These are phyloP conservation scores for Octomys mimax DNA, from an alignment of 2,797 vertebrate species.

Conservation along the genomic window DNA sequence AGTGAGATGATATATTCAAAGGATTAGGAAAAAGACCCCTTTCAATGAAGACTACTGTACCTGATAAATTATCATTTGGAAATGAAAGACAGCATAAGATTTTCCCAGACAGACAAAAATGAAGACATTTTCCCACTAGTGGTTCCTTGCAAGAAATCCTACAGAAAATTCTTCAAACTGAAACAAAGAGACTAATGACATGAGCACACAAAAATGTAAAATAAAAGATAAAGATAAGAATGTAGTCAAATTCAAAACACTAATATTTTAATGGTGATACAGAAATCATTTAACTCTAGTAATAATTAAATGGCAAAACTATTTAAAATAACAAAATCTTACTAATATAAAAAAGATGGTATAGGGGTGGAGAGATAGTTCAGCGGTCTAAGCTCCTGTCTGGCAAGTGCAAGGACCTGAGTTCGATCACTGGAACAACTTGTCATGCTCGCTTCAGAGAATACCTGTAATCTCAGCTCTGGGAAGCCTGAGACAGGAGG, in stretches of 20 bases:
- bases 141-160: neutral
- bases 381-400: too few species aligned
- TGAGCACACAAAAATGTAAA: neutral
- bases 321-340: neutral
- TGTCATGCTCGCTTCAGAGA: too few species aligned
- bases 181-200: neutral
- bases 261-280: neutral
- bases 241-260: slow-evolving; percentile 8
- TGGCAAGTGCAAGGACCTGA: too few species aligned
- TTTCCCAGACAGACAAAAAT: neutral
- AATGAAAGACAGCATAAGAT: neutral
- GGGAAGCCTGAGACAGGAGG: too few species aligned
- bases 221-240: neutral
- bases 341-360: too few species aligned
- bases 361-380: too few species aligned
- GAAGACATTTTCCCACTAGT: neutral
- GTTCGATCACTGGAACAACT: too few species aligned
- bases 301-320: neutral
- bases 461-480: too few species aligned
- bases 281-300: neutral
- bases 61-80: neutral
- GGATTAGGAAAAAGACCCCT: neutral
- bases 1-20: neutral
- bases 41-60: neutral
- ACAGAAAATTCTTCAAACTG: neutral